Percentiles rank a stretch among this genome's conserved stretches.
phyloP scores from a whole-genome alignment of 2,888 invertebrate genomes.

The Criorhina ranunculi region DNA sequence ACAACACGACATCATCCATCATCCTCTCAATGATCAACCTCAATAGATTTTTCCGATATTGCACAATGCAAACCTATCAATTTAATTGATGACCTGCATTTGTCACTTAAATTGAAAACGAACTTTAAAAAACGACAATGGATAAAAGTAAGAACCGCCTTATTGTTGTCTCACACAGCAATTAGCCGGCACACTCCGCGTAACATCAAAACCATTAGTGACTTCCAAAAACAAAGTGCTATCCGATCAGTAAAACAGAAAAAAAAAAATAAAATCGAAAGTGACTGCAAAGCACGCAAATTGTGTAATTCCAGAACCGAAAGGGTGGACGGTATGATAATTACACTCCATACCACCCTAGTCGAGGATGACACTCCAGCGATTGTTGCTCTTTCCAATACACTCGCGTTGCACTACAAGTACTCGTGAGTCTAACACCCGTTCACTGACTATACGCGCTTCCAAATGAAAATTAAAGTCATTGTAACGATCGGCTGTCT shows the following conservation, averaged over 20 bases:
- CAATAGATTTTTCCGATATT: conserved; percentile 31
- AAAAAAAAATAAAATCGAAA: conserved; percentile 38
- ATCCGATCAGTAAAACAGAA: conserved; percentile 45
- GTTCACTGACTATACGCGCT: not conserved
- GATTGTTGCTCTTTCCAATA: conserved; percentile 55
- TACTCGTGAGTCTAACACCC: conserved; percentile 19
- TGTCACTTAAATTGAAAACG: conserved; percentile 50
- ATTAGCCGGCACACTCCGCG: conserved; percentile 24
- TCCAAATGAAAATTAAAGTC: conserved; percentile 44
- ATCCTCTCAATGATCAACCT: conserved; percentile 32
- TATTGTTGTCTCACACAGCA: conserved; percentile 46
- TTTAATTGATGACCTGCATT: conserved; percentile 75
- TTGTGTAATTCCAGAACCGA: conserved; percentile 65
- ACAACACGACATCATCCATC: conserved; percentile 16
- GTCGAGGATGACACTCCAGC: conserved; percentile 68
- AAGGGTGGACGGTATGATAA: conserved; percentile 68
- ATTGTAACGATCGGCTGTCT: conserved; percentile 50
- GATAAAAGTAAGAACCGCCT: conserved; percentile 58
- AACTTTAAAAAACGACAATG: conserved; percentile 52
- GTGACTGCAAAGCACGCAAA: conserved; percentile 48
- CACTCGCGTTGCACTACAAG: conserved; percentile 1
- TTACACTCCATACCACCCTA: conserved; percentile 72
- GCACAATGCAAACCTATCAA: conserved; percentile 47
- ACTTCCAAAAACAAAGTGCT: conserved; percentile 24
- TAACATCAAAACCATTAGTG: conserved; percentile 68